Evolutionary conservation across 2,797 vertebrate species (phyloP).

Genomic region (Picus viridis): DNA sequence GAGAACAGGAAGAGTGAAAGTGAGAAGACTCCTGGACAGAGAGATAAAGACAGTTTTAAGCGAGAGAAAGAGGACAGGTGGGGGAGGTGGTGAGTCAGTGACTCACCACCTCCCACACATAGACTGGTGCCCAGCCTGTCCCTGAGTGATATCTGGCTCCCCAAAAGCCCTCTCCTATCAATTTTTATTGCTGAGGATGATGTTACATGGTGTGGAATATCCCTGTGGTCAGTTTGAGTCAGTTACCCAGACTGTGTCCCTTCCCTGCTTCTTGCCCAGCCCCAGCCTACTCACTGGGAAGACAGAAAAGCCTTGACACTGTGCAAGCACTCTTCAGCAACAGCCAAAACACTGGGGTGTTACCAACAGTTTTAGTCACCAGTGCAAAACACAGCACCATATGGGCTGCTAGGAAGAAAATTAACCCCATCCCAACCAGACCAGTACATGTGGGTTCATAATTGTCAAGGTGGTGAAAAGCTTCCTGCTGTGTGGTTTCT

Average conservation of each 20-base stretch:
- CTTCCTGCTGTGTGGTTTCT: background rate
- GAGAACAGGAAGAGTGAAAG: background rate
- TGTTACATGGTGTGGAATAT: background rate
- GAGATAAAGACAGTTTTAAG: background rate
- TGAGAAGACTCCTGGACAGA: background rate
- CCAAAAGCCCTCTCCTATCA: background rate
- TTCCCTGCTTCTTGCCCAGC: background rate
- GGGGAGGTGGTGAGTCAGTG: background rate
- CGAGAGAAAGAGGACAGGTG: background rate
- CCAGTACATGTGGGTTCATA: rapidly evolving
- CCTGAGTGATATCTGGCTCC: background rate
- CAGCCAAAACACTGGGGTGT: background rate
- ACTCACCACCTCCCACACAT: background rate
- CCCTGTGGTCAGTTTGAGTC: background rate
- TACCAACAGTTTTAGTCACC: background rate
- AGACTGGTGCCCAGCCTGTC: background rate
- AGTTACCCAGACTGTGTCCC: background rate
- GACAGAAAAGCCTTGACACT: background rate
- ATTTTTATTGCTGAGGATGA: background rate
- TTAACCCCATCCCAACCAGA: background rate
- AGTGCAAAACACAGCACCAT: background rate
- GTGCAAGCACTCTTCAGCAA: background rate
- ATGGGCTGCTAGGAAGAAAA: background rate
- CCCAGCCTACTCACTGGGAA: background rate
- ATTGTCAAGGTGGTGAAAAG: background rate